Percentiles rank a stretch among this genome's conserved stretches.
These are phyloP conservation scores for Galendromus occidentalis DNA, from an alignment of 1,140 invertebrate species.

Conservation along the genomic window DNA sequence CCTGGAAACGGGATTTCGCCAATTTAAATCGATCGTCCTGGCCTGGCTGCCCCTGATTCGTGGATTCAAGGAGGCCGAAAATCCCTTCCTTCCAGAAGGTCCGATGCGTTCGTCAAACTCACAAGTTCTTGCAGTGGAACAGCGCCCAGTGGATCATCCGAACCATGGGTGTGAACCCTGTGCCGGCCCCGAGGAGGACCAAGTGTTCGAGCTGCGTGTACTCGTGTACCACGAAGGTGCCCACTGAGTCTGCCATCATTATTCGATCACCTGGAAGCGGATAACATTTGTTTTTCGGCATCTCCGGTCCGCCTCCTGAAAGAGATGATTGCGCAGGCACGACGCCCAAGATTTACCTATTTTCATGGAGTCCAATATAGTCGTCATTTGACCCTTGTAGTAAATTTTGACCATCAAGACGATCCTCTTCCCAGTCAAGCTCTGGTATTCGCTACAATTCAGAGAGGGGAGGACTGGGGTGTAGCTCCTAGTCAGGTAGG, in stretches of 20 bases:
- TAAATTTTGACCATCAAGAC: not conserved
- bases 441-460: not conserved
- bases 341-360: too few species aligned
- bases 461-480: not conserved
- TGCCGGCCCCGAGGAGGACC: not conserved
- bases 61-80: too few species aligned
- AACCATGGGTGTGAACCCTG: conserved; percentile 8
- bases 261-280: not conserved
- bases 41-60: too few species aligned
- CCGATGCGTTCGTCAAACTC: not conserved
- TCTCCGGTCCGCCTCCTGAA: too few species aligned
- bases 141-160: not conserved
- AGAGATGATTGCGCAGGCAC: too few species aligned
- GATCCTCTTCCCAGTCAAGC: not conserved
- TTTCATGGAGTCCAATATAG: not conserved
- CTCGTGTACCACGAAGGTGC: not conserved
- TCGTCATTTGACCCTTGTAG: not conserved
- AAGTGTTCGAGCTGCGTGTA: not conserved
- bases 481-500: not conserved
- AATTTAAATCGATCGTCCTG: too few species aligned
- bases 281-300: too few species aligned
- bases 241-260: conserved; percentile 1
- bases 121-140: conserved; percentile 1
- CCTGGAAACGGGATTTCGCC: not conserved
- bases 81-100: too few species aligned